Evolutionary conservation across 2,888 invertebrate species (phyloP), one percentile per base, ranked within the genome.

Genomic region (Nomada fucata): DNA sequence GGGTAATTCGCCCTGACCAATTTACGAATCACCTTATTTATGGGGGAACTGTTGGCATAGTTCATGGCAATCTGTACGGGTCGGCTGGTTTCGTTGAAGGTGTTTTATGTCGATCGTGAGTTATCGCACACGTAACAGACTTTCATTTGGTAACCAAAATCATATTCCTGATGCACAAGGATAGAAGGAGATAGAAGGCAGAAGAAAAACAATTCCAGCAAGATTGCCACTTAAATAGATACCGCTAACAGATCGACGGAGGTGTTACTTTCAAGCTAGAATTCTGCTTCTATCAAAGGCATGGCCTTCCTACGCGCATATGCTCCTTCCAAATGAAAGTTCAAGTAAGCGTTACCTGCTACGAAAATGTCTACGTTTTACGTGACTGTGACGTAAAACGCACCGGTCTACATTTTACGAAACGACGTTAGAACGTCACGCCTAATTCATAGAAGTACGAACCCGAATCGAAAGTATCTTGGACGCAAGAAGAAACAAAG

Each of bases 221-320:
- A 50, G 18, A 50, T 50, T 15, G 50, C 18, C 42, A n/a, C 18
- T 50, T 4, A 23, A 47, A 20, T 60, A 70, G 55, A 18, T 13
- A 50, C n/a, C 29, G 47, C 15, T 47, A 47, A 47, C 47, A 47
- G 47, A 23, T 52, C 15, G 20, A 42, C 50, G n/a, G 59, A 60
- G 36, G 63, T 70, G 42, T 69, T 47, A 69, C 69, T 69, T 70
- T 59, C 76, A 20, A n/a, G 52, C 11, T 20, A 36, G n/a, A 60
- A 79, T 76, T 76, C 52, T 18, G 10, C 53, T 26, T 23, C 15
- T 52, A 23, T 36, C 53, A 53, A 50, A 53, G 64, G 74, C 29
- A 26, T 42, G 82, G 60, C 74, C 83, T 60, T 83, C 83, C 77
- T 77, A 68, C 74, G 77, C 77, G 71, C 59, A 73, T 71, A 77